These are phyloP conservation scores for Troides aeacus DNA, from an alignment of 2,888 invertebrate genomes.

Conservation along the genomic window DNA sequence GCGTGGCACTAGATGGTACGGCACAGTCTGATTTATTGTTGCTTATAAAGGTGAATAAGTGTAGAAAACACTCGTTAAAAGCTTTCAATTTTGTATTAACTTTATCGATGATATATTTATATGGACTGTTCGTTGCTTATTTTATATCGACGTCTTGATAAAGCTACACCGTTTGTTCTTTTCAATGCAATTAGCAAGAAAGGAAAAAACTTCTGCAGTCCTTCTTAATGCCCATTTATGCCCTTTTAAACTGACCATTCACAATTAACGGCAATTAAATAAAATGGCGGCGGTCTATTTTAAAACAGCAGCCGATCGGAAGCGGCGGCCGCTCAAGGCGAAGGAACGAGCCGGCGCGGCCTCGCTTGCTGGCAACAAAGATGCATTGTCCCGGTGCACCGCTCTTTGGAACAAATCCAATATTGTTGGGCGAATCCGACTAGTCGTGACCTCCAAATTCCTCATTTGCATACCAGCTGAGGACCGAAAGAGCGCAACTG, in stretches of 20 bases:
- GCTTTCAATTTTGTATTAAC: no score
- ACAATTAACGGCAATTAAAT: constrained; percentile 42
- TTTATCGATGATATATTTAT: no score
- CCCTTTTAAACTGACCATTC: constrained; percentile 4
- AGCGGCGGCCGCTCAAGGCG: constrained; percentile 56
- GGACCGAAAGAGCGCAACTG: constrained; percentile 42
- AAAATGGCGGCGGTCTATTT: constrained; percentile 49
- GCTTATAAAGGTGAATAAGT: no score
- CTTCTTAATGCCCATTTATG: constrained; percentile 18
- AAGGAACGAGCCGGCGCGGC: constrained; percentile 49
- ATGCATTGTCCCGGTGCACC: constrained; percentile 69
- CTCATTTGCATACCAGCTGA: constrained; percentile 64
- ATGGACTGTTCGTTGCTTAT: no score
- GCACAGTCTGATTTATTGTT: no score
- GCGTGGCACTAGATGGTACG: no score
- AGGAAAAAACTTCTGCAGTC: constrained; percentile 5
- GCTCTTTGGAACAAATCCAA: constrained; percentile 76
- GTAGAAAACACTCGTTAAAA: no score
- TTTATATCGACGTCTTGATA: no score
- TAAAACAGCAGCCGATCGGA: constrained; percentile 44
- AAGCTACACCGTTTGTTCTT: no score
- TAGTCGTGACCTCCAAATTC: constrained; percentile 75
- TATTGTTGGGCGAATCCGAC: constrained; percentile 63
- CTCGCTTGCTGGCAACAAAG: constrained; percentile 67
- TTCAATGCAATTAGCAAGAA: constrained; percentile 10